Conservation (phyloP, 1,140 invertebrate species). For the Cherax destructor region DNA sequence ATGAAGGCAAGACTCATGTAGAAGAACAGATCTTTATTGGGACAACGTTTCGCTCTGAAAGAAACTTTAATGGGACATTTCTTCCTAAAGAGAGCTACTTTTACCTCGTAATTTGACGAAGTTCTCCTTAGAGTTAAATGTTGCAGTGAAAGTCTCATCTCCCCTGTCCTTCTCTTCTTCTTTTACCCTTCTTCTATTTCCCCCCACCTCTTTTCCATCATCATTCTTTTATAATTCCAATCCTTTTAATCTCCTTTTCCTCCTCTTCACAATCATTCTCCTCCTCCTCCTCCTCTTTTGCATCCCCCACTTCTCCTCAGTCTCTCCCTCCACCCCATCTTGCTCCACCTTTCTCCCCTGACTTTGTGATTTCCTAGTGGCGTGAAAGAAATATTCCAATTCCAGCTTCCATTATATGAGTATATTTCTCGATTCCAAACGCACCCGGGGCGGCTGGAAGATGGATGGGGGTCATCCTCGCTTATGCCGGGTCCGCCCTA, state of each 20-base stretch:
- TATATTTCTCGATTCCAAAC: conserved; percentile 68
- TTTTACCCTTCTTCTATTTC: too few species aligned
- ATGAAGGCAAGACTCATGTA: too few species aligned
- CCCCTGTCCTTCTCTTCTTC: too few species aligned
- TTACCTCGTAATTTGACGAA: too few species aligned
- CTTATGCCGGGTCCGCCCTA: conserved; percentile 66
- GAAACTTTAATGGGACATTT: too few species aligned
- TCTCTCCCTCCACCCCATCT: background rate
- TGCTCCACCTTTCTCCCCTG: conserved; percentile 30
- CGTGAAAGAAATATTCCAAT: conserved; percentile 70
- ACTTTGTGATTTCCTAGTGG: conserved; percentile 65
- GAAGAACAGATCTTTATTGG: too few species aligned
- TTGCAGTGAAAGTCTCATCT: too few species aligned
- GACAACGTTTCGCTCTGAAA: too few species aligned
- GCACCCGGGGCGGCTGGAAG: conserved; percentile 39
- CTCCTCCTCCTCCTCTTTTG: background rate
- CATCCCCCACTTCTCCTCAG: background rate
- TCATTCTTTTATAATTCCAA: background rate
- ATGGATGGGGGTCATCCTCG: conserved; percentile 62
- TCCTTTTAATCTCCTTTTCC: too few species aligned
- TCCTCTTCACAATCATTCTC: too few species aligned
- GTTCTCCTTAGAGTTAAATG: too few species aligned
- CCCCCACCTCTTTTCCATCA: background rate
- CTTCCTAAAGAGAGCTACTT: too few species aligned
- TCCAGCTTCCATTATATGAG: conserved; percentile 68